Conservation (phyloP, 2,113 vertebrate genomes). For the Chaetodon trifascialis region DNA sequence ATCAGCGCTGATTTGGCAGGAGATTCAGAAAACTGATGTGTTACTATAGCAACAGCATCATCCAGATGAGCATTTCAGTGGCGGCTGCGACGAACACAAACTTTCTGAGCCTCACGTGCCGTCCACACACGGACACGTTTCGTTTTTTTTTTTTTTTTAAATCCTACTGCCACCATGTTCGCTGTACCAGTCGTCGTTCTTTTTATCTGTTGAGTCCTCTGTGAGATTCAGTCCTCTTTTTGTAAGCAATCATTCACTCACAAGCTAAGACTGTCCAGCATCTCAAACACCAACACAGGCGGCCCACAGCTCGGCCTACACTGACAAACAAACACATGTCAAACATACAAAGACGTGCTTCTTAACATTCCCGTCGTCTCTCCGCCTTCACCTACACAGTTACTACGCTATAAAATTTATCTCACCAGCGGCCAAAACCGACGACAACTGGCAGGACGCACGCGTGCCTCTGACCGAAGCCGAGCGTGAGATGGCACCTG, state of each 20-base stretch:
- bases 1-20: constrained; percentile 22
- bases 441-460: constrained; percentile 24
- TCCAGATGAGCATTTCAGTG: constrained; percentile 2
- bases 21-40: constrained; percentile 17
- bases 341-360: constrained; percentile 38
- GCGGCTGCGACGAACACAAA: constrained; percentile 22
- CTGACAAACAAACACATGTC: constrained; percentile 53
- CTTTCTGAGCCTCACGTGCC: constrained; percentile 26
- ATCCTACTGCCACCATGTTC: not conserved
- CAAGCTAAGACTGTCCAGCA: constrained; percentile 25
- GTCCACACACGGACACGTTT: not conserved
- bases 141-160: not conserved
- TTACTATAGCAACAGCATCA: constrained; percentile 65
- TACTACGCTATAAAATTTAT: constrained; percentile 63
- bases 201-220: constrained; percentile 6
- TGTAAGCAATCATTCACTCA: constrained; percentile 36
- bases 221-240: constrained; percentile 29
- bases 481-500: constrained; percentile 40
- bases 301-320: constrained; percentile 27
- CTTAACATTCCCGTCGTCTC: constrained; percentile 61
- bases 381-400: constrained; percentile 37
- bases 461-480: constrained; percentile 33
- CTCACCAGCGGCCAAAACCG: constrained; percentile 17
- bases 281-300: constrained; percentile 41
- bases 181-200: constrained; percentile 3